Base-by-base conservation (phyloP, 2,888 invertebrate genomes). In the Aproaerema taeniolella region DNA sequence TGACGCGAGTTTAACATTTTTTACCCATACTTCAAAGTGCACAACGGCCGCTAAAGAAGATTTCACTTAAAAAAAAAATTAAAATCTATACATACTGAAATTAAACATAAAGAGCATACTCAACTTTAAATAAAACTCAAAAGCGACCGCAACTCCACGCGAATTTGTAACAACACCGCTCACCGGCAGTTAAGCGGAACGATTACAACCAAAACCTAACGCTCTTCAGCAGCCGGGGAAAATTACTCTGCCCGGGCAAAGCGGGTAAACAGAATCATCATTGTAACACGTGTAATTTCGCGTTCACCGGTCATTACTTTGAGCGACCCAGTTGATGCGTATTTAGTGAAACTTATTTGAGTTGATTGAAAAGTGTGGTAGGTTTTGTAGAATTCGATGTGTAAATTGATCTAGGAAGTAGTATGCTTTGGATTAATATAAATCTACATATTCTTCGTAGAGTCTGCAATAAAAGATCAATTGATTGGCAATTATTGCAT, bases 241-340 rank as follows among this genome's bases (percentile, higher is more conserved):
- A 68, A 77, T 71, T 70, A 67, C 69, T 63, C 66, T 58, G 57
- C 45, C 26, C 26, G 26, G 26, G 26, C n/a, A 20, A 6, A 39
- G 51, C 58, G 68, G 65, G 74, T 74, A 76, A 80, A 78, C 79
- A 73, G 64, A 61, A 75, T 73, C 69, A 78, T 77, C 75, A 80
- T 81, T 74, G 80, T 80, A 68, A 75, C 77, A 79, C 76, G 77
- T 78, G 82, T 80, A 79, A 79, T 77, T 74, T 74, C 68, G 61
- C 68, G 64, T 74, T 72, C 74, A 73, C 73, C 74, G 75, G 68
- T 67, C 80, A 75, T 83, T 80, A 81, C 79, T 78, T 79, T 67
- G 36, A 63, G 66, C 67, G 70, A 45, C 45, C 20, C 29, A n/a
- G 17, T 10, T 14, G 41, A 7, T 11, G 25, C 42, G 26, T 31